Percentiles rank a stretch among this genome's conserved stretches.
Evolutionary conservation across 2,797 vertebrate species (phyloP).

Genomic region (Parauchenoglanis punctatus): DNA sequence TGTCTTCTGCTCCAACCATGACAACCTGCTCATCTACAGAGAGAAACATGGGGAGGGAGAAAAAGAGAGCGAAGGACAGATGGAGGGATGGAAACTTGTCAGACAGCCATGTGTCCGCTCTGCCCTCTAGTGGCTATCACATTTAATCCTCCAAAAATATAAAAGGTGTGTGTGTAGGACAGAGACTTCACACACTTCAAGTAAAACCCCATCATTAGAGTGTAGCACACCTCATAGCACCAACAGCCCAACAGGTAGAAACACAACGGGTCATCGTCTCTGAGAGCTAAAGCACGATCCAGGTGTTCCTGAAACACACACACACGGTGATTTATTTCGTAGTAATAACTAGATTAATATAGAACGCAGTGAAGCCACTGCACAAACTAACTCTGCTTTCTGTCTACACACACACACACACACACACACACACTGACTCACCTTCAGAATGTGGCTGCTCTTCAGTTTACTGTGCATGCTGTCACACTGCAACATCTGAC

Average conservation of each 20-base stretch:
- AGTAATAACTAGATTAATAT: neutral
- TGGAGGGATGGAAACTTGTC: neutral
- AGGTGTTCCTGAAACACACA: slow-evolving; percentile 71
- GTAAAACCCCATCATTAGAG: neutral
- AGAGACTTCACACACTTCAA: neutral
- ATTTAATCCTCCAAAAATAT: neutral
- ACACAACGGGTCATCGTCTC: slow-evolving; percentile 72
- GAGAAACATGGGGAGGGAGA: neutral
- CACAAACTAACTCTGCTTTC: neutral
- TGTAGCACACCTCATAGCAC: slow-evolving; percentile 73
- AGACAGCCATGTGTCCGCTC: neutral
- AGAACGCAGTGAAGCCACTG: neutral
- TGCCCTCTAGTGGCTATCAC: neutral
- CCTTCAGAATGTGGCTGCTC: slow-evolving; percentile 74
- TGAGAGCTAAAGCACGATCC: slow-evolving; percentile 69
- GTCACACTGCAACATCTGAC: slow-evolving; percentile 63
- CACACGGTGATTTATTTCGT: slow-evolving; percentile 62
- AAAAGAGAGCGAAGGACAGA: neutral
- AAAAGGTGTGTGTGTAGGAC: neutral
- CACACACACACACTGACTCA: slow-evolving; percentile 41
- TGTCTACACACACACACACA: neutral
- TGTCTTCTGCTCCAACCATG: slow-evolving; percentile 89
- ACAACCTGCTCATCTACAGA: slow-evolving; percentile 83
- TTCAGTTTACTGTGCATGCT: slow-evolving; percentile 77
- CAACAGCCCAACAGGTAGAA: slow-evolving; percentile 78